Evolutionary conservation across 2,888 invertebrate species (phyloP).

Genomic region (Thumatha senex): DNA sequence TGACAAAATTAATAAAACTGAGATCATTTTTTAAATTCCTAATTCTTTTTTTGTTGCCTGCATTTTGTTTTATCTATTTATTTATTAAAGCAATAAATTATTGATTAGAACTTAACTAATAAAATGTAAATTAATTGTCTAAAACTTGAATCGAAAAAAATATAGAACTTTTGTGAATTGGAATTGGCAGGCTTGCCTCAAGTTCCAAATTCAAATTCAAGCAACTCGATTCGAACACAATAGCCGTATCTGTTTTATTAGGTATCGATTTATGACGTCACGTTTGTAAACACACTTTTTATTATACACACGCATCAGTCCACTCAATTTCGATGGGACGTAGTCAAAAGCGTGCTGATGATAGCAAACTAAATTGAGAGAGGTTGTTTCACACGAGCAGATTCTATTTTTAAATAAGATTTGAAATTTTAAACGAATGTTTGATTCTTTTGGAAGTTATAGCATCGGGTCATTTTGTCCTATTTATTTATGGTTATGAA

Average conservation of each 20-base stretch:
- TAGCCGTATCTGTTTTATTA: constrained; percentile 2
- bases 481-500: no score
- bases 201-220: constrained; percentile 8
- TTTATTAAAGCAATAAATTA: no score
- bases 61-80: no score
- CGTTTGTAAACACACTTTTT: constrained; percentile 5
- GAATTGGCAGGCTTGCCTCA: neutral
- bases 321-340: constrained; percentile 10
- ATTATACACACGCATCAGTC: neutral
- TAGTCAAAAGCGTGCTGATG: constrained; percentile 32
- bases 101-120: no score
- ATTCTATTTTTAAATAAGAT: constrained; percentile 41
- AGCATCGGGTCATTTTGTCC: no score
- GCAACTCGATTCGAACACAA: constrained; percentile 7
- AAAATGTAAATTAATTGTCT: neutral
- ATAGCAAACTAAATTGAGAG: constrained; percentile 36
- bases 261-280: constrained; percentile 8
- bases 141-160: neutral
- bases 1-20: no score
- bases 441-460: constrained; percentile 29
- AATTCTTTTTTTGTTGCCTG: no score
- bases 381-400: constrained; percentile 32
- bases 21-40: no score
- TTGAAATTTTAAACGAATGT: constrained; percentile 36
- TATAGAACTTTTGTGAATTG: neutral